Percentiles rank a stretch among this genome's conserved stretches.
phyloP scores from a whole-genome alignment of 2,797 vertebrate genomes.

The Galago senegalensis region DNA sequence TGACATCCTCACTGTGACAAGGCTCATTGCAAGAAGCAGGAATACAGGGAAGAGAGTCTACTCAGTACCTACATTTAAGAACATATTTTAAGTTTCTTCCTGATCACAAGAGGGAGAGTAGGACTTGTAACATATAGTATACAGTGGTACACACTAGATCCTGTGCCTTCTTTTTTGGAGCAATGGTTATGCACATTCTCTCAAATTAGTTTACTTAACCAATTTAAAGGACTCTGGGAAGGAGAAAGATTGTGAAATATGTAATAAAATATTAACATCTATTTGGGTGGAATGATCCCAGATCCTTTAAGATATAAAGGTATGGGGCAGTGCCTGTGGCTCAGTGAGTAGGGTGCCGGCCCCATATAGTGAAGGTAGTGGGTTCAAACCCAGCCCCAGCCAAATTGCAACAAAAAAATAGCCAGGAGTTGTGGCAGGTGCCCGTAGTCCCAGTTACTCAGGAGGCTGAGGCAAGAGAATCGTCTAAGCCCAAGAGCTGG shows the following conservation, averaged over 20 bases:
- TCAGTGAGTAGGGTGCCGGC: too few relatives aligned
- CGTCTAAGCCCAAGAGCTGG: too few relatives aligned
- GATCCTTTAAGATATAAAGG: background rate
- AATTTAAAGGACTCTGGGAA: background rate
- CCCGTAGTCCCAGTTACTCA: too few relatives aligned
- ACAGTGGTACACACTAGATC: background rate
- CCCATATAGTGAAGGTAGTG: too few relatives aligned
- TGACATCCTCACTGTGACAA: background rate
- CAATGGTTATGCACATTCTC: background rate
- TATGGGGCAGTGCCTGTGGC: background rate
- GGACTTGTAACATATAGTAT: background rate
- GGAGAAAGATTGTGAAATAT: background rate
- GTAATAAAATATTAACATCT: background rate
- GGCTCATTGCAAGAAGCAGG: background rate
- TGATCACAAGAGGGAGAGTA: background rate
- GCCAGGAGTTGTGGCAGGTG: too few relatives aligned
- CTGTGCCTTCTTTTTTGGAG: background rate
- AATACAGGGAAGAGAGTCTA: background rate
- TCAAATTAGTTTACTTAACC: background rate
- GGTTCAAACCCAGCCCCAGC: too few relatives aligned
- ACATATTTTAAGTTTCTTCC: slow-evolving; percentile 22
- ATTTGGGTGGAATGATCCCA: background rate
- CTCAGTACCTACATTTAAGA: background rate
- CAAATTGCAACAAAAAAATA: too few relatives aligned
- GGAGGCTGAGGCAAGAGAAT: too few relatives aligned